Evolutionary conservation across 1,140 invertebrate species (phyloP), one percentile per base, ranked within the genome.

Genomic region (Aphaenogaster floridana): DNA sequence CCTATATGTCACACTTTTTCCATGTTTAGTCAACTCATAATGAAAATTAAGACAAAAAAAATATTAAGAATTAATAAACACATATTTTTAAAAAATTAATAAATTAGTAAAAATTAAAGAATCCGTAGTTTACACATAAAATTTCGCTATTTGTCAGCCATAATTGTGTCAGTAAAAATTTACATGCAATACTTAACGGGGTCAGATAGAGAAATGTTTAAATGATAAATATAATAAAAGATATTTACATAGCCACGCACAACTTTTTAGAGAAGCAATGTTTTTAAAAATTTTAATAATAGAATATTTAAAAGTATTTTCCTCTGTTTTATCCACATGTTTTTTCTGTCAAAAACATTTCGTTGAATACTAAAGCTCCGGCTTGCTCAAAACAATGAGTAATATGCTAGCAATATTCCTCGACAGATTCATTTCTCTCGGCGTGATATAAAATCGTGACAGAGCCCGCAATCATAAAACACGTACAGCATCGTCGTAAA

Each of bases 361-460:
- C 7, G n/a, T 63, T 50, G 13, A 74, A 39, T 61, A 17, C 17
- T 71, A 21, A 61, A 84, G 4, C 6, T 61, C 15, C 21, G 9
- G 6, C 28, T 72, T 21, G 28, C 28, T 13, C 36, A 50, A 36
- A n/a, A 59, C 80, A 48, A 28, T 54, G 39, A 50, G 48, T 54
- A 61, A 61, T 61, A 36, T 61, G 9, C 4, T 81, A 81, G 17
- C 36, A 71, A 71, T 63, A 69, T 84, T 9, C 6, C 28, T 50
- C 69, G 69, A 39, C 28, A 74, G 45, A 80, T 68, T 45, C 17
- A 42, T 84, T 50, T 84, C n/a, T 83, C 7, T 76, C 69, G 42
- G 13, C 28, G 11, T 21, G 69, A 36, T 50, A 48, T 74, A 76
- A 84, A 84, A 74, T 76, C 57, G 17, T 13, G 28, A 84, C 28